A percentile compares a stretch with the other conserved stretches of the same genome.
phyloP scores from a whole-genome alignment of 2,113 vertebrate genomes.

The Psittacula cyanocephala region DNA sequence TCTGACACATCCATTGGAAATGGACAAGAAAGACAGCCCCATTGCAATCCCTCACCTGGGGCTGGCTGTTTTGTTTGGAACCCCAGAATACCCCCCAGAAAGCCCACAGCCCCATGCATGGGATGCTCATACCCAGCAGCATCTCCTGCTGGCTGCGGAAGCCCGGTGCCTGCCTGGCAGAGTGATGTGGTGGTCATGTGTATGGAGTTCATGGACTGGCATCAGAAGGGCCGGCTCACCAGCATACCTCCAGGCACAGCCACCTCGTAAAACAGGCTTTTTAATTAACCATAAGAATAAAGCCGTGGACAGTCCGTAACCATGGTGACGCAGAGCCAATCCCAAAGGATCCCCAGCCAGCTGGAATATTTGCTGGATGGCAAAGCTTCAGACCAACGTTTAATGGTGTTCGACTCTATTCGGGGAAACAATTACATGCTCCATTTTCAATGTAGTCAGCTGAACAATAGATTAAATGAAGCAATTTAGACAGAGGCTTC shows the following conservation, averaged over 20 bases:
- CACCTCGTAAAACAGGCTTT: constrained; percentile 17
- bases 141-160: neutral
- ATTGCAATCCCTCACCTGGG: rapidly evolving
- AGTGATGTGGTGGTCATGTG: rapidly evolving
- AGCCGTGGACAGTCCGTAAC: constrained; percentile 52
- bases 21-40: neutral
- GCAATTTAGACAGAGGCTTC: constrained; percentile 22
- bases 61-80: neutral
- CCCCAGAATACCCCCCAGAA: rapidly evolving
- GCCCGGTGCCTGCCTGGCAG: rapidly evolving
- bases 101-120: rapidly evolving
- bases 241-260: neutral
- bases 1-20: rapidly evolving
- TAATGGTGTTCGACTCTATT: constrained; percentile 56
- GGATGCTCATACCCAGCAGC: neutral
- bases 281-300: constrained; percentile 54
- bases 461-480: constrained; percentile 63
- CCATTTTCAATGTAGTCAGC: constrained; percentile 61
- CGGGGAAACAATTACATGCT: constrained; percentile 69
- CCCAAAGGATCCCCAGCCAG: constrained; percentile 62
- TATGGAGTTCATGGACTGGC: neutral
- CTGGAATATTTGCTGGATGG: constrained; percentile 70
- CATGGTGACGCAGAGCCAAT: constrained; percentile 57
- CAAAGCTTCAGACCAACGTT: constrained; percentile 53
- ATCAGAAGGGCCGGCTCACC: neutral